phyloP scores from a whole-genome alignment of 2,888 invertebrate genomes.

The Caenorhabditis sp. region DNA sequence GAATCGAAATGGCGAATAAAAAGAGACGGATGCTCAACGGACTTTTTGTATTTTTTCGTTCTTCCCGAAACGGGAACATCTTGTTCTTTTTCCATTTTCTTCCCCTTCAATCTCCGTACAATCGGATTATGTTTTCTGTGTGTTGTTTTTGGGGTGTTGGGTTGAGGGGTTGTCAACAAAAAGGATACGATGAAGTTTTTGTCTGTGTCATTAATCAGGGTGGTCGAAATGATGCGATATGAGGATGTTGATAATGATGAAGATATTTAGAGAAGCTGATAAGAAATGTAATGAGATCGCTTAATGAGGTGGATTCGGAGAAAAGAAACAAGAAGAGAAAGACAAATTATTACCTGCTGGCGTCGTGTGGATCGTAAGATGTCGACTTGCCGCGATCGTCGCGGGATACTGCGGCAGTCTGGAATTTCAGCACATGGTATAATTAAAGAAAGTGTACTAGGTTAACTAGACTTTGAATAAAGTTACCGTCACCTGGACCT shows the following conservation, averaged over 20 bases:
- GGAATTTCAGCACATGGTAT: slow-evolving; percentile 32
- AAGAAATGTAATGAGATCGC: slow-evolving; percentile 20
- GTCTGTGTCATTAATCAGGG: slow-evolving; percentile 54
- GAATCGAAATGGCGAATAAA: slow-evolving; percentile 36
- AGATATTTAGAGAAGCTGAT: slow-evolving; percentile 37
- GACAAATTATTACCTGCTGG: slow-evolving; percentile 44
- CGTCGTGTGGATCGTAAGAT: slow-evolving; percentile 65
- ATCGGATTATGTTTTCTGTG: slow-evolving; percentile 53
- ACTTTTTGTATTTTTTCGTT: slow-evolving; percentile 36
- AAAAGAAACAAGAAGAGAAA: background rate
- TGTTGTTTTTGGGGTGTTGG: slow-evolving; percentile 20
- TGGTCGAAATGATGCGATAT: slow-evolving; percentile 41
- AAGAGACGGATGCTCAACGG: slow-evolving; percentile 53
- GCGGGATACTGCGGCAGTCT: slow-evolving; percentile 73
- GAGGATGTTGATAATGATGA: background rate
- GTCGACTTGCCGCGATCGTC: slow-evolving; percentile 71
- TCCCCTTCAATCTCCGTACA: slow-evolving; percentile 33
- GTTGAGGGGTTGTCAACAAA: slow-evolving; percentile 21
- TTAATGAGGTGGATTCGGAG: background rate
- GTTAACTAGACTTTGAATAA: no score
- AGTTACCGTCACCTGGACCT: no score
- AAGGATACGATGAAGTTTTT: background rate
- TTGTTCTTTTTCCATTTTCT: slow-evolving; percentile 9
- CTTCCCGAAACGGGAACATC: slow-evolving; percentile 18
- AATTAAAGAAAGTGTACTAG: no score